A percentile compares a stretch with the other conserved stretches of the same genome.
These are phyloP conservation scores for Phenganax marumi DNA, from an alignment of 92 coral and sea anemone species.

Conservation along the genomic window DNA sequence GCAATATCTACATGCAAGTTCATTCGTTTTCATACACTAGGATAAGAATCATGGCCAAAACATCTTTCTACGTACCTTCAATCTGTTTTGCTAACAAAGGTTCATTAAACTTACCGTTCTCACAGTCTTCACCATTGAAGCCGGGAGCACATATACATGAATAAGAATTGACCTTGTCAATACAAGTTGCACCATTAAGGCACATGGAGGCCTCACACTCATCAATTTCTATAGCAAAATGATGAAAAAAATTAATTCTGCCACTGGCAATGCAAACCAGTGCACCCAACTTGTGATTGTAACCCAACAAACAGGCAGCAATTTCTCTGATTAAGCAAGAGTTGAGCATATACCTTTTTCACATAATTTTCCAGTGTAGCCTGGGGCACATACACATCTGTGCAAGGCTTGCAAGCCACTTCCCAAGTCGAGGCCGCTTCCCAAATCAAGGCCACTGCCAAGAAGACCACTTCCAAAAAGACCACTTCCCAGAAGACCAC, in stretches of 20 bases:
- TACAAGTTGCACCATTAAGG: slow-evolving; percentile 13
- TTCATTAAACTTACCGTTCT: slow-evolving; percentile 24
- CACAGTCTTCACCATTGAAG: slow-evolving; percentile 41
- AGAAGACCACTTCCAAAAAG: background rate
- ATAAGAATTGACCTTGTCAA: slow-evolving; percentile 34
- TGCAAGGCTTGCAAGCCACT: slow-evolving; percentile 28
- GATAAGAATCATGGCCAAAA: too few species aligned
- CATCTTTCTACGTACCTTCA: too few species aligned
- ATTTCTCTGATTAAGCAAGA: background rate
- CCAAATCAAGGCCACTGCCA: slow-evolving; percentile 6
- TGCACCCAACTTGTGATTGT: too few species aligned
- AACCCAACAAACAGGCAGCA: background rate
- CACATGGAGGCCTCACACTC: slow-evolving; percentile 33
- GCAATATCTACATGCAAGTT: too few species aligned
- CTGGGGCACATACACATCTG: slow-evolving; percentile 36
- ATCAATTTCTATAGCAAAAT: slow-evolving; percentile 15
- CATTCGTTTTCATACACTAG: too few species aligned
- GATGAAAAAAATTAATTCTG: background rate
- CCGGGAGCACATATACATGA: slow-evolving; percentile 28
- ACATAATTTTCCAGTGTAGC: slow-evolving; percentile 32
- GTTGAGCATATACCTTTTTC: slow-evolving; percentile 16
- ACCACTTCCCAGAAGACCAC: background rate
- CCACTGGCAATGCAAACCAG: too few species aligned
- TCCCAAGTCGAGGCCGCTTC: background rate
- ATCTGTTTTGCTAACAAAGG: too few species aligned